Evolutionary conservation across 2,797 vertebrate genomes (phyloP), one percentile per base, ranked within the genome.

Genomic region (Anas bernieri): DNA sequence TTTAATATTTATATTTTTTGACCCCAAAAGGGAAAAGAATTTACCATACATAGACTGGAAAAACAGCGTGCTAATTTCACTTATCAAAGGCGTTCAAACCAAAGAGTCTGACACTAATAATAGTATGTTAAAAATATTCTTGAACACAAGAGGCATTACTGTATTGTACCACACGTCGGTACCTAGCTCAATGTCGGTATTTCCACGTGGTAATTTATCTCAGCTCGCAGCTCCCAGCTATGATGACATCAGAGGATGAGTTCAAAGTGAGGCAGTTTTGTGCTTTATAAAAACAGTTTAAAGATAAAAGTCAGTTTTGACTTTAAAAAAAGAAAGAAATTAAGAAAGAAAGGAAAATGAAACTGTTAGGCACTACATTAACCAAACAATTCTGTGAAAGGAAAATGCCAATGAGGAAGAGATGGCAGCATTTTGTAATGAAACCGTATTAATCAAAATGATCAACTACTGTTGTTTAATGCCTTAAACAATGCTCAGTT

Each of bases 21-120:
- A 98, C 95, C 93, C 92, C 95, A 93, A 97, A 97, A 95, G 93
- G 96, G 96, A 92, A 94, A 95, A 95, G 95, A 97, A 96, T 97
- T 97, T 94, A 93, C 90, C 86, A 81, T 92, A 75, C 86, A 96
- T 96, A 95, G 94, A 83, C 62, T 76, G 81, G 83, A 95, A 96
- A 97, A 97, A 91, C 88, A 96, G 77, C 6, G 35, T 77, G 88
- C 92, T 96, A 96, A 96, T 97, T 96, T 97, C 20, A 62, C 80
- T 85, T 95, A 90, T 83, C 83, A 90, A 95, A 95, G 88, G 59
- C 37, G 12, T 61, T 94, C 64, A 68, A 88, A 91, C 72, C 72
- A 37, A 93, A 91, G 86, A 92, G 72, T 59, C 91, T 91, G 77
- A 59, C 94, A 90, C 91, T 94, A 97, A 97, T 91, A 96, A 85